Evolutionary conservation across 2,888 invertebrate genomes (phyloP).

Genomic region (Heliconius ismenius): DNA sequence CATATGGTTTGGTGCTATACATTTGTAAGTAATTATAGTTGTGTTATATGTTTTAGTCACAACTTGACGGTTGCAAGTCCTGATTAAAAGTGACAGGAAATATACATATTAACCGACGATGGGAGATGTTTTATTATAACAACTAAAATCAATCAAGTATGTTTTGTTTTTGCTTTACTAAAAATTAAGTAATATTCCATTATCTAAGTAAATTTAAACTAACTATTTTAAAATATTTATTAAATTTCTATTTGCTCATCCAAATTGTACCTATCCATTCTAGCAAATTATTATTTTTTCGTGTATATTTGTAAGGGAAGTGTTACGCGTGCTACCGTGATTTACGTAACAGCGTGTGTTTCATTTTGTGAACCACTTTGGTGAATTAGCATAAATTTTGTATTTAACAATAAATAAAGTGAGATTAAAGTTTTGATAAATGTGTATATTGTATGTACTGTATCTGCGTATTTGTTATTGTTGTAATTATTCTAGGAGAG

Average conservation of each 20-base stretch:
- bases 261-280: constrained; percentile 72
- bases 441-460: constrained; percentile 53
- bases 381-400: constrained; percentile 63
- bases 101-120: constrained; percentile 11
- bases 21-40: constrained; percentile 43
- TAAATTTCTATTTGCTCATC: constrained; percentile 77
- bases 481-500: constrained; percentile 80
- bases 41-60: constrained; percentile 28
- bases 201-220: constrained; percentile 75
- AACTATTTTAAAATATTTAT: constrained; percentile 71
- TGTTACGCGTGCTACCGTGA: constrained; percentile 25
- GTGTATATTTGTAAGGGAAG: constrained; percentile 46
- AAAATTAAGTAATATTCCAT: constrained; percentile 78
- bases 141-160: constrained; percentile 43
- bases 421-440: constrained; percentile 78
- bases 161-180: constrained; percentile 65
- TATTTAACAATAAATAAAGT: constrained; percentile 61
- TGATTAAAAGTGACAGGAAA: not conserved
- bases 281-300: constrained; percentile 58
- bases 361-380: constrained; percentile 57
- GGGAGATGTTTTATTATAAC: constrained; percentile 25
- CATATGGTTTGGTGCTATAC: constrained; percentile 75
- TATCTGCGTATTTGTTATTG: constrained; percentile 77
- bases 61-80: constrained; percentile 12
- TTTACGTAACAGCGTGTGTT: constrained; percentile 38